A percentile compares a stretch with the other conserved stretches of the same genome.
Evolutionary conservation across 2,113 vertebrate species (phyloP).

Genomic region (Neogale vison): DNA sequence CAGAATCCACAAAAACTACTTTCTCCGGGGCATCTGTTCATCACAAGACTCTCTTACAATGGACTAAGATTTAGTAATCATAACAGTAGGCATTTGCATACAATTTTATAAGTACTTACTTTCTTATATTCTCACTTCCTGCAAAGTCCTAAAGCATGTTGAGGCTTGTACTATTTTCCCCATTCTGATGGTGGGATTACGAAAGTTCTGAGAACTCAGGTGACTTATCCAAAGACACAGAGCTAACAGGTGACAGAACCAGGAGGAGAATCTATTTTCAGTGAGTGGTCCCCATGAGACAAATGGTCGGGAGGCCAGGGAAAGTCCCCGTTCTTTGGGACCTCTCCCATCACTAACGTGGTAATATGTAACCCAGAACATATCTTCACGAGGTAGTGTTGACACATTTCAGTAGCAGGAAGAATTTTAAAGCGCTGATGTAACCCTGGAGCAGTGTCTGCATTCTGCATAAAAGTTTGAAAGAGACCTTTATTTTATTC

Average conservation of each 20-base stretch:
- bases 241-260: background rate
- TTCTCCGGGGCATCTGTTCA: background rate
- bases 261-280: background rate
- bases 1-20: background rate
- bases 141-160: background rate
- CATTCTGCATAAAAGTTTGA: background rate
- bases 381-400: background rate
- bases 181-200: background rate
- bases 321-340: background rate
- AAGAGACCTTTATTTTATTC: background rate
- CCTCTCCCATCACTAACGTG: background rate
- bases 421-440: background rate
- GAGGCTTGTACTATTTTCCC: background rate
- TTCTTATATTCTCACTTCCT: background rate
- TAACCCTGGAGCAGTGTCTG: background rate
- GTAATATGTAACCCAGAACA: background rate
- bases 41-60: background rate
- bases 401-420: background rate
- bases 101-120: background rate
- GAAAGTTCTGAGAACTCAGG: background rate
- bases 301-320: background rate
- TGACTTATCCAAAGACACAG: background rate
- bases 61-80: background rate
- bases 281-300: background rate
- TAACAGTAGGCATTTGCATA: background rate